Evolutionary conservation across 2,797 vertebrate species (phyloP).

Genomic region (Myotis myotis): DNA sequence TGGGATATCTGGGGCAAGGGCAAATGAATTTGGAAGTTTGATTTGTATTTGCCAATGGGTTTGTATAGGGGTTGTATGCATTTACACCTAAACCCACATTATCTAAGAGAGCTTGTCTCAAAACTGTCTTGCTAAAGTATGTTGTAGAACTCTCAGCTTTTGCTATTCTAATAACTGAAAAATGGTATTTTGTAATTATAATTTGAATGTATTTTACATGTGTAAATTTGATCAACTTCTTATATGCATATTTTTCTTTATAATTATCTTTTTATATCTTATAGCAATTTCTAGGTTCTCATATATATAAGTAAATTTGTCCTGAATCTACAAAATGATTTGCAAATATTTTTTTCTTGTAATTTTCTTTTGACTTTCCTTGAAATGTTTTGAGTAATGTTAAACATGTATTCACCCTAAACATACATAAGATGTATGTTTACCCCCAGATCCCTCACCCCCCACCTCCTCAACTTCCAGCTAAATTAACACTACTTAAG

Average conservation of each 20-base stretch:
- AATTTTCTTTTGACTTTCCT: neutral
- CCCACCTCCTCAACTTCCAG: too few relatives aligned
- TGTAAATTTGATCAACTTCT: neutral
- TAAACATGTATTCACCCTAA: neutral
- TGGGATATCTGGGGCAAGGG: neutral
- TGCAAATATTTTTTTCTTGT: slow-evolving; percentile 19
- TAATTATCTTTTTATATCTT: neutral
- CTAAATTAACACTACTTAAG: too few relatives aligned
- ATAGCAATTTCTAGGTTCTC: neutral
- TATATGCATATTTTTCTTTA: neutral
- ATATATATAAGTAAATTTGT: neutral
- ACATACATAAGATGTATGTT: too few relatives aligned
- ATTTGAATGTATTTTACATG: neutral
- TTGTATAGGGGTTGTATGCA: neutral
- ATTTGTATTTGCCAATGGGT: neutral
- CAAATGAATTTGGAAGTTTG: neutral
- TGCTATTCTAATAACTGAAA: neutral
- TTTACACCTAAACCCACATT: neutral
- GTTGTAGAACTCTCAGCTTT: neutral
- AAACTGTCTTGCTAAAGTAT: neutral
- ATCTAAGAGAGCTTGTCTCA: neutral
- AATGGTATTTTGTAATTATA: neutral
- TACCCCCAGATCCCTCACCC: too few relatives aligned
- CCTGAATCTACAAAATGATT: neutral
- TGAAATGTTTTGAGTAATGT: neutral